Evolutionary conservation across 2,888 invertebrate genomes (phyloP).

Genomic region (Alloplasta piceator): DNA sequence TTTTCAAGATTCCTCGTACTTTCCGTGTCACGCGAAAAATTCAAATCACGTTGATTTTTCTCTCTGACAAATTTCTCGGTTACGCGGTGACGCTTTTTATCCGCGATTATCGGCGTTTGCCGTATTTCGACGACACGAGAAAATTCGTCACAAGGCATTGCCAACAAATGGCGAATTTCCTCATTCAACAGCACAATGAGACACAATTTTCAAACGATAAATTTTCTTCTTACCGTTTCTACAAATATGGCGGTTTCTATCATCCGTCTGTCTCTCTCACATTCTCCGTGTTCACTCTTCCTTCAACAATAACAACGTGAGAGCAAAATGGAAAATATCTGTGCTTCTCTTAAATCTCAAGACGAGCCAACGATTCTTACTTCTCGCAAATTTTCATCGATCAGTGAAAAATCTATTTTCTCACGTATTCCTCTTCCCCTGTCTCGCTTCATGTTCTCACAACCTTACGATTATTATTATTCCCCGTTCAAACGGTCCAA

Average conservation of each 20-base stretch:
- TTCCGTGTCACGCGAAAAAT: background rate
- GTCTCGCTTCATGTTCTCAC: background rate
- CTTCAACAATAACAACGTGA: background rate
- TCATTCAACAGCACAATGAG: background rate
- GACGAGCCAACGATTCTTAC: conserved; percentile 11
- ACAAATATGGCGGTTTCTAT: conserved; percentile 24
- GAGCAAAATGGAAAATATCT: background rate
- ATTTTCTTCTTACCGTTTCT: conserved; percentile 13
- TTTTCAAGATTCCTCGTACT: conserved; percentile 1
- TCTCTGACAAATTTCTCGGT: conserved; percentile 31
- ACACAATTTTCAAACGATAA: background rate
- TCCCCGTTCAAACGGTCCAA: conserved; percentile 6
- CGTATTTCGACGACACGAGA: conserved; percentile 23
- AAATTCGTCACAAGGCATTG: conserved; percentile 59
- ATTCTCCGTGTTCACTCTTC: background rate
- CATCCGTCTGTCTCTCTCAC: background rate
- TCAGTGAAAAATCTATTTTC: conserved; percentile 2
- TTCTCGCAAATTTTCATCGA: background rate
- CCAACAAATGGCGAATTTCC: background rate
- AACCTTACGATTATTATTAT: conserved; percentile 4
- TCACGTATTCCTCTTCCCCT: conserved; percentile 11
- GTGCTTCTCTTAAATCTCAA: conserved; percentile 46
- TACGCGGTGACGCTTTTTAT: conserved; percentile 17
- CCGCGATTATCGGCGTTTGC: conserved; percentile 40
- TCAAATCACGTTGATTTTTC: conserved; percentile 18